phyloP scores from a whole-genome alignment of 1,140 invertebrate genomes.

The Oryctes rhinoceros region DNA sequence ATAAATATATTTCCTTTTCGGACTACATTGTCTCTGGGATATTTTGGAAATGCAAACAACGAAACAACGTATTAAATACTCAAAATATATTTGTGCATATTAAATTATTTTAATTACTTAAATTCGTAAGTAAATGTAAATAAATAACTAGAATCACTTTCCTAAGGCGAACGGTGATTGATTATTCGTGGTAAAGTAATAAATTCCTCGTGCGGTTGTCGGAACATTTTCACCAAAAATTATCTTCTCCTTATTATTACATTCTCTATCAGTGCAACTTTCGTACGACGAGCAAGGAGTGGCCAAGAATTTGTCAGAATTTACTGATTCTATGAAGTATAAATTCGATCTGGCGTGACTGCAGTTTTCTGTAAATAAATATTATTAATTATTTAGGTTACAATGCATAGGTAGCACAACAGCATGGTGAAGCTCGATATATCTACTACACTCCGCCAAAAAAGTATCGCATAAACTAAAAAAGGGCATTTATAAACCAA shows the following conservation, averaged over 20 bases:
- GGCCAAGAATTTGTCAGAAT: constrained; percentile 56
- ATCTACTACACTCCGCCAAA: too few relatives aligned
- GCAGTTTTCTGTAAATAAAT: constrained; percentile 50
- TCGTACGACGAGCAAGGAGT: constrained; percentile 61
- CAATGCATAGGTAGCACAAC: too few relatives aligned
- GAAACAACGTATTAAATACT: too few relatives aligned
- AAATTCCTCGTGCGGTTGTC: constrained; percentile 58
- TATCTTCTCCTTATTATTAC: constrained; percentile 50
- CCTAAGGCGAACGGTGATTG: constrained; percentile 62
- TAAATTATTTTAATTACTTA: background rate
- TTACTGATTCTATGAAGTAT: constrained; percentile 58
- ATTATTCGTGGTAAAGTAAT: constrained; percentile 63
- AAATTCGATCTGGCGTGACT: constrained; percentile 48
- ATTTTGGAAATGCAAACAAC: too few relatives aligned
- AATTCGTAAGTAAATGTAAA: too few relatives aligned
- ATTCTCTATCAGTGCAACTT: constrained; percentile 56
- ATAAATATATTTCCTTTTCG: too few relatives aligned
- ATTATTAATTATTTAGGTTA: background rate
- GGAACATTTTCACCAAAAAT: constrained; percentile 61
- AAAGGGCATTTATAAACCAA: too few relatives aligned
- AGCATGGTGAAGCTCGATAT: too few relatives aligned
- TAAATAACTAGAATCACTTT: too few relatives aligned
- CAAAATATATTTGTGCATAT: background rate
- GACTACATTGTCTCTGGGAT: too few relatives aligned
- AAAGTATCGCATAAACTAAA: too few relatives aligned